phyloP scores from a whole-genome alignment of 2,888 invertebrate species.

The Gortyna flavago region DNA sequence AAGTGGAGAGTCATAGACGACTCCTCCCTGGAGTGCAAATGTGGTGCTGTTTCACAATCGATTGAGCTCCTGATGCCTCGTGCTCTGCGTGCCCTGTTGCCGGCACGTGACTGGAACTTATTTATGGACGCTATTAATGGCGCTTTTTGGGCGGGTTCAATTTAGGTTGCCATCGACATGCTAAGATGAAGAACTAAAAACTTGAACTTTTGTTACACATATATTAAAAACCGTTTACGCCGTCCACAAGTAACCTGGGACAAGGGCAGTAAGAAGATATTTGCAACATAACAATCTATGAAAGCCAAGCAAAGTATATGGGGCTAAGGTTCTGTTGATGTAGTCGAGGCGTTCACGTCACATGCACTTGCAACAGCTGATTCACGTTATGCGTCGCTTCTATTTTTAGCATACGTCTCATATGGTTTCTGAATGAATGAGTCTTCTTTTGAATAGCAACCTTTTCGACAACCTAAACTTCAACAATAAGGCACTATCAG shows the following conservation, averaged over 20 bases:
- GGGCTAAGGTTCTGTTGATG: constrained; percentile 31
- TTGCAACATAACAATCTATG: neutral
- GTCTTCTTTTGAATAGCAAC: constrained; percentile 59
- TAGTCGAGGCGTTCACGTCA: constrained; percentile 66
- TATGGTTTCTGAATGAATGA: constrained; percentile 72
- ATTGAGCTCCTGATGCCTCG: neutral
- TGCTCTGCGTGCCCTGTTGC: too few relatives aligned
- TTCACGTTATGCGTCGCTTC: constrained; percentile 77
- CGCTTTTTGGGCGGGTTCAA: neutral
- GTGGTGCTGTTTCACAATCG: neutral
- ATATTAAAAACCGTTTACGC: neutral
- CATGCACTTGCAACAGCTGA: constrained; percentile 80
- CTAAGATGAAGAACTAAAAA: neutral
- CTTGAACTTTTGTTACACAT: neutral
- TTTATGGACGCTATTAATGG: neutral
- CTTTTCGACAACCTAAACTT: constrained; percentile 17
- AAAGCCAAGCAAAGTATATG: constrained; percentile 9
- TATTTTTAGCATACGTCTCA: constrained; percentile 81
- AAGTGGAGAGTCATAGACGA: neutral
- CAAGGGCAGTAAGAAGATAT: neutral
- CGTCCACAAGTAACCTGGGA: neutral
- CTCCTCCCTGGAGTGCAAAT: neutral
- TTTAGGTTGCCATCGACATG: neutral
- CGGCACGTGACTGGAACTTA: neutral
- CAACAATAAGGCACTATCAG: neutral